Evolutionary conservation across 1,140 invertebrate species (phyloP).

Genomic region (Dryas iulia): DNA sequence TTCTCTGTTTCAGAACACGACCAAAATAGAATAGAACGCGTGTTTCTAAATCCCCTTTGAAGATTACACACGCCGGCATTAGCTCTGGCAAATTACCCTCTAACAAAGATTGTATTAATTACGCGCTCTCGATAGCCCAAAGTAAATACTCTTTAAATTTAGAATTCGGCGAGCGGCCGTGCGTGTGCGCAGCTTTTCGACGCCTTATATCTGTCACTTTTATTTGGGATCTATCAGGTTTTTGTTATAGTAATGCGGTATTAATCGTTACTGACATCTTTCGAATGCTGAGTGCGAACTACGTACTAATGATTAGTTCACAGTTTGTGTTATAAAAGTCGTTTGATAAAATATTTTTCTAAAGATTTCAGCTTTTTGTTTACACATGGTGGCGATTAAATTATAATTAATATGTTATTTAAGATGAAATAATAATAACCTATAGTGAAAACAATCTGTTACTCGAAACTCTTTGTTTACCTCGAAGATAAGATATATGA

Average conservation of each 20-base stretch:
- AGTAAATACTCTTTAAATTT: constrained; percentile 77
- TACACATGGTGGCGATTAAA: too few species aligned
- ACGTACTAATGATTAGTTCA: constrained; percentile 8
- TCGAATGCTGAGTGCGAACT: constrained; percentile 44
- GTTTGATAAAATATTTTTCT: not conserved
- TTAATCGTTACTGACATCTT: constrained; percentile 59
- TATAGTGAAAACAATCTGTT: too few species aligned
- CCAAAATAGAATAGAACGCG: constrained; percentile 78
- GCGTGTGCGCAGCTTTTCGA: constrained; percentile 49
- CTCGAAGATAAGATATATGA: too few species aligned
- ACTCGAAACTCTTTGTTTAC: too few species aligned
- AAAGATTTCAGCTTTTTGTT: not conserved
- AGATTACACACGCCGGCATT: constrained; percentile 79
- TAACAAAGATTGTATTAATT: constrained; percentile 81
- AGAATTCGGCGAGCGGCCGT: constrained; percentile 60
- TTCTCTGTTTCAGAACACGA: constrained; percentile 78
- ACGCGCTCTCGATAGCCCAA: constrained; percentile 73
- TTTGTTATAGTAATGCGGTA: constrained; percentile 58
- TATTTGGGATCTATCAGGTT: constrained; percentile 50
- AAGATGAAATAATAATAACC: too few species aligned
- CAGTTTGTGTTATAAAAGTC: not conserved
- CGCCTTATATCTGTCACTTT: constrained; percentile 74
- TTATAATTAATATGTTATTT: too few species aligned
- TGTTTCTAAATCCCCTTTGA: constrained; percentile 80
- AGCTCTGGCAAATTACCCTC: constrained; percentile 79